Conservation (phyloP, 2,113 vertebrate genomes). For the Aegotheles bennettii region DNA sequence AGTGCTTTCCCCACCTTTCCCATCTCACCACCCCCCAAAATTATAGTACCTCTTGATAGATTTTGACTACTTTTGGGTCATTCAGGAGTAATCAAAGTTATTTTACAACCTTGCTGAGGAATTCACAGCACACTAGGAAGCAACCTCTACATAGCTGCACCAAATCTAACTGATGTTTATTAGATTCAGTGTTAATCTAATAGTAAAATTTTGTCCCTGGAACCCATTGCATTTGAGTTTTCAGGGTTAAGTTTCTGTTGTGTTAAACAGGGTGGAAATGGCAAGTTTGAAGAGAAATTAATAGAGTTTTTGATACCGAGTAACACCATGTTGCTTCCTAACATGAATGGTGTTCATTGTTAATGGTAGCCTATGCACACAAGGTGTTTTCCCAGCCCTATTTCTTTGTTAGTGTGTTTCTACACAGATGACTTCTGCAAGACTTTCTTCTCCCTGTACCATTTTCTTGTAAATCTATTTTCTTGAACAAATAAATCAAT, state of each 20-base stretch:
- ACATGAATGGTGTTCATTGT: neutral
- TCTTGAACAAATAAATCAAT: neutral
- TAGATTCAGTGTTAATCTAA: neutral
- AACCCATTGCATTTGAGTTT: neutral
- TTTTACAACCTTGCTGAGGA: neutral
- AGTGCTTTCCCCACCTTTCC: neutral
- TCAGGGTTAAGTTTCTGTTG: neutral
- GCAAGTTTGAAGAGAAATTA: neutral
- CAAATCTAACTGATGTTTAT: neutral
- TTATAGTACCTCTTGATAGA: neutral
- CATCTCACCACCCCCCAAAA: rapidly evolving
- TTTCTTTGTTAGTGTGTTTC: neutral
- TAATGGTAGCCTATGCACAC: neutral
- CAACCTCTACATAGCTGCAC: neutral
- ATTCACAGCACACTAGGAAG: neutral
- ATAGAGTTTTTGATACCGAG: neutral
- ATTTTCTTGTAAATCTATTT: neutral
- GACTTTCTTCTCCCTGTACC: neutral
- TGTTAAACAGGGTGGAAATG: neutral
- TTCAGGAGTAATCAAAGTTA: neutral
- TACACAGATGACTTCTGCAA: neutral
- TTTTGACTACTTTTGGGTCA: neutral
- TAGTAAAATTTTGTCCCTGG: neutral
- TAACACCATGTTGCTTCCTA: neutral
- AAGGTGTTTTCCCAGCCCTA: neutral